phyloP scores from a whole-genome alignment of 1,140 invertebrate genomes.

The Bombus pascuorum region DNA sequence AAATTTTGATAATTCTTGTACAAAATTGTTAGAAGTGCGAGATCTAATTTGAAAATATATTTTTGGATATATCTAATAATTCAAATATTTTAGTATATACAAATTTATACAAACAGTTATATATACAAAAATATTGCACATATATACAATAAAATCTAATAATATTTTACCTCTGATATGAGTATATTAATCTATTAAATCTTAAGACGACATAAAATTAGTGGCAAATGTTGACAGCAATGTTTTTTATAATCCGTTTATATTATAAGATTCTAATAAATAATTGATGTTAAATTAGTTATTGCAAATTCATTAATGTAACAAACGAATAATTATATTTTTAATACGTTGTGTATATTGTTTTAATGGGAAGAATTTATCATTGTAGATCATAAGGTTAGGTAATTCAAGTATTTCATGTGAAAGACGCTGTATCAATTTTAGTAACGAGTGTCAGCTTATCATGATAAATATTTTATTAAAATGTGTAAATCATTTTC shows the following conservation, averaged over 20 bases:
- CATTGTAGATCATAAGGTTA: background rate
- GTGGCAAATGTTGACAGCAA: background rate
- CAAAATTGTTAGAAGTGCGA: slow-evolving; percentile 13
- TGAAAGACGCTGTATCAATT: background rate
- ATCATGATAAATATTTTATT: background rate
- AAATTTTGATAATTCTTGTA: slow-evolving; percentile 11
- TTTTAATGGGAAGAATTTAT: background rate
- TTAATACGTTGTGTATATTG: background rate
- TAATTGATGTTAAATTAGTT: background rate
- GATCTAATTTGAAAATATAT: slow-evolving; percentile 25
- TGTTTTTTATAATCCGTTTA: background rate
- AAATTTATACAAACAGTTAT: too few relatives aligned
- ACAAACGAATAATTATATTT: too few relatives aligned
- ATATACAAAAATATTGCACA: background rate
- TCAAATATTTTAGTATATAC: background rate
- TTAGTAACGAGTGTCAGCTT: background rate
- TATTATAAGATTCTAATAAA: background rate
- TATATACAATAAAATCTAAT: background rate
- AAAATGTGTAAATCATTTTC: background rate
- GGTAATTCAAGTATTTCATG: background rate
- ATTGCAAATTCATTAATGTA: background rate
- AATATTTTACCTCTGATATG: background rate
- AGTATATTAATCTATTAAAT: background rate
- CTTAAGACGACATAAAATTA: background rate
- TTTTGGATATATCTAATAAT: slow-evolving; percentile 15